Evolutionary conservation across 2,797 vertebrate genomes (phyloP).

Genomic region (Acropternis orthonyx): DNA sequence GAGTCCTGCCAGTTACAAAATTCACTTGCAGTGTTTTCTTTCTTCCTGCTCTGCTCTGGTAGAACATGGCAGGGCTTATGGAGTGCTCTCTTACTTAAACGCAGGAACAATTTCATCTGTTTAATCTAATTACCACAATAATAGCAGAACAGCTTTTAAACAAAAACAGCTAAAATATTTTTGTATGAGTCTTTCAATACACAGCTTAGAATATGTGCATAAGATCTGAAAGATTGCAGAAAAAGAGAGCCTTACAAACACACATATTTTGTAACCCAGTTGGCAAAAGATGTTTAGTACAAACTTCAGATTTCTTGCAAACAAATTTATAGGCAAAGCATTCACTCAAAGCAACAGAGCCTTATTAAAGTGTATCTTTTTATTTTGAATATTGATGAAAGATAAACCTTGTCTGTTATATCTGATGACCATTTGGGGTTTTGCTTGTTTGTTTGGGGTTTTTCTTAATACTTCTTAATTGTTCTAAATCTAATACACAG

Average conservation of each 20-base stretch:
- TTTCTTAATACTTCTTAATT: neutral
- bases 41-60: neutral
- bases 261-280: neutral
- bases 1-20: neutral
- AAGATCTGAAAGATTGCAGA: neutral
- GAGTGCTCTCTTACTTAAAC: neutral
- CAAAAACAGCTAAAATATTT: neutral
- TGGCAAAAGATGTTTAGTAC: neutral
- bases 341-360: neutral
- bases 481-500: neutral
- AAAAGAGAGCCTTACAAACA: rapidly evolving
- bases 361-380: neutral
- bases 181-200: neutral
- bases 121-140: neutral
- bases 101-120: neutral
- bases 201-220: neutral
- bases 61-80: neutral
- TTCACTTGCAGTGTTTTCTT: neutral
- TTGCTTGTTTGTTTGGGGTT: too few relatives aligned
- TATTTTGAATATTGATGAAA: neutral
- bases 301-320: neutral
- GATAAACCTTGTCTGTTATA: neutral
- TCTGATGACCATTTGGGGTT: neutral
- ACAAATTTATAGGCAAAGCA: neutral
- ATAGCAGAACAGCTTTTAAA: neutral